Percentiles rank a stretch among this genome's conserved stretches.
These are phyloP conservation scores for Archaeoteleia sp. DNA, from an alignment of 2,888 invertebrate species.

Conservation along the genomic window DNA sequence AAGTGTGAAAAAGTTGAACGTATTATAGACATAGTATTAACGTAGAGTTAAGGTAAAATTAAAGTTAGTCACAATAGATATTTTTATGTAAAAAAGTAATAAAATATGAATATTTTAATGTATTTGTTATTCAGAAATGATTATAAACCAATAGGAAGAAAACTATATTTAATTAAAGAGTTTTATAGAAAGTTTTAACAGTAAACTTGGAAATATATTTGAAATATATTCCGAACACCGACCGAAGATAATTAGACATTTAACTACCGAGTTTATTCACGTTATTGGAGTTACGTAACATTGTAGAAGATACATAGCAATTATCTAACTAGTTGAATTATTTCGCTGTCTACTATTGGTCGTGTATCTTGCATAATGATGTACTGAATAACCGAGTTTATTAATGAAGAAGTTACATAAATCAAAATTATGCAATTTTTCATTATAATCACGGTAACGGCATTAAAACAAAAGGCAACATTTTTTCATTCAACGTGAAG, in stretches of 20 bases:
- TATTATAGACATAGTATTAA: too few relatives aligned
- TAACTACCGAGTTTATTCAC: conserved; percentile 7
- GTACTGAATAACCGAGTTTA: not conserved
- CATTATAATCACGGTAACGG: not conserved
- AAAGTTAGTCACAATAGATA: too few relatives aligned
- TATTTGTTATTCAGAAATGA: too few relatives aligned
- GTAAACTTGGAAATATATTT: too few relatives aligned
- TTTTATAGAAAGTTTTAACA: not conserved
- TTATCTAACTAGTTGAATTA: conserved; percentile 24
- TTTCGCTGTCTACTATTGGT: conserved; percentile 5
- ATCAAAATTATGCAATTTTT: not conserved
- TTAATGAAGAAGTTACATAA: too few relatives aligned
- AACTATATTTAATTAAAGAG: too few relatives aligned
- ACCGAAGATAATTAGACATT: conserved; percentile 6
- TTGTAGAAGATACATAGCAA: conserved; percentile 17
- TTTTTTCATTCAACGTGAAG: not conserved
- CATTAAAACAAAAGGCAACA: conserved; percentile 1
- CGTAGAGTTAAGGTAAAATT: too few relatives aligned
- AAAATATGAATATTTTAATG: too few relatives aligned
- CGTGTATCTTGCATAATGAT: not conserved
- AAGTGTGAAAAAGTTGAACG: too few relatives aligned
- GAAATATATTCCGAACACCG: too few relatives aligned
- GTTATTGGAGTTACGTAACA: conserved; percentile 19
- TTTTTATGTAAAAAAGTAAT: too few relatives aligned
- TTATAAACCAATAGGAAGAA: too few relatives aligned